Percentiles rank a stretch among this genome's conserved stretches.
These are phyloP conservation scores for Proterorhinus semilunaris DNA, from an alignment of 2,113 vertebrate genomes.

Conservation along the genomic window DNA sequence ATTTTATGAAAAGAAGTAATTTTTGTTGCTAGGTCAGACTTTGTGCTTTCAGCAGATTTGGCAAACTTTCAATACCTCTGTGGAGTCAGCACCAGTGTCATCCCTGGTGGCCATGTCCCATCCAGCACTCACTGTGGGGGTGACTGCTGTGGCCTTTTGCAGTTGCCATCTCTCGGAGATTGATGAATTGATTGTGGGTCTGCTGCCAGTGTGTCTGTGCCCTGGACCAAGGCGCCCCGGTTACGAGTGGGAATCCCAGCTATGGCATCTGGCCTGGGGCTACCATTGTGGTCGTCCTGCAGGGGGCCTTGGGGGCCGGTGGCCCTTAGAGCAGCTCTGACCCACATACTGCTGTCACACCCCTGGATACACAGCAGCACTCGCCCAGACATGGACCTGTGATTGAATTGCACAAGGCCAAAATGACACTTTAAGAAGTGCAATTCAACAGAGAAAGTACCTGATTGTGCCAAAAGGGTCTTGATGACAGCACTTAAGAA, in stretches of 20 bases:
- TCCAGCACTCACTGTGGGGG: conserved; percentile 54
- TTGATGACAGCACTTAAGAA: conserved; percentile 43
- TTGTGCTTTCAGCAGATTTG: conserved; percentile 33
- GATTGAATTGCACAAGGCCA: conserved; percentile 49
- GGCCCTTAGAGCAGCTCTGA: conserved; percentile 73
- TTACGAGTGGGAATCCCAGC: conserved; percentile 82
- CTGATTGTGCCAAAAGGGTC: conserved; percentile 59
- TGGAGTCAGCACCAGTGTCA: conserved; percentile 38
- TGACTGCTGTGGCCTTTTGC: conserved; percentile 71
- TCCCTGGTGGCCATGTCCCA: conserved; percentile 63
- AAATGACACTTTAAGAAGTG: conserved; percentile 47
- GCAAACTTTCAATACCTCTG: conserved; percentile 32
- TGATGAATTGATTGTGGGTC: conserved; percentile 80
- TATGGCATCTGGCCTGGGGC: conserved; percentile 78
- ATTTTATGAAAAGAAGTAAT: conserved; percentile 12
- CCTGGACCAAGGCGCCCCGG: conserved; percentile 78
- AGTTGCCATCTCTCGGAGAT: conserved; percentile 68
- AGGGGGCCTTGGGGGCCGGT: conserved; percentile 76
- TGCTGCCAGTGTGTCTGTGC: conserved; percentile 82
- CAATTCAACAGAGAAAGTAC: conserved; percentile 56
- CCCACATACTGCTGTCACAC: conserved; percentile 84
- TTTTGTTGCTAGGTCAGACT: conserved; percentile 14
- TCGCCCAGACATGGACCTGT: conserved; percentile 43
- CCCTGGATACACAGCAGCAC: conserved; percentile 78
- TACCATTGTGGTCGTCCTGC: conserved; percentile 77